Conservation (phyloP, 2,797 vertebrate species). For the Myiotriccus ornatus region DNA sequence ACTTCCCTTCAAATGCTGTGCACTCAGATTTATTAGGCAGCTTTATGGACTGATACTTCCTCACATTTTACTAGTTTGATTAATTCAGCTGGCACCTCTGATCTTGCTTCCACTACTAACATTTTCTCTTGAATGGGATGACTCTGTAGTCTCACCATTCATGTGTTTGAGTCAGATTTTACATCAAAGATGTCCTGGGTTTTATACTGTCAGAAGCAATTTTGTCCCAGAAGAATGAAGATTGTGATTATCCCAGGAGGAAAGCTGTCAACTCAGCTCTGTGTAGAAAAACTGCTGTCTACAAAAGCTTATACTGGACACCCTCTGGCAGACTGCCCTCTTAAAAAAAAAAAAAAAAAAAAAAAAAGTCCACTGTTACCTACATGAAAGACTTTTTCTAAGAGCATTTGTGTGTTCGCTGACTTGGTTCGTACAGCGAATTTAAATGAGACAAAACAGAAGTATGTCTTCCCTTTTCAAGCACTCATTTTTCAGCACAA, state of each 20-base stretch:
- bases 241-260: constrained; percentile 58
- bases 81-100: constrained; percentile 48
- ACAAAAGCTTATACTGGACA: constrained; percentile 53
- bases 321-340: constrained; percentile 56
- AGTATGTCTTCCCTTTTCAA: background rate
- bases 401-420: background rate
- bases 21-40: constrained; percentile 1
- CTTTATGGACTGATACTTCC: constrained; percentile 43
- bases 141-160: constrained; percentile 47
- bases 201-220: constrained; percentile 70
- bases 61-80: constrained; percentile 22
- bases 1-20: background rate
- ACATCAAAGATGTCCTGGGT: constrained; percentile 67
- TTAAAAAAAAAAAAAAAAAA: background rate
- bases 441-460: background rate
- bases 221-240: constrained; percentile 65
- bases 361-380: constrained; percentile 1
- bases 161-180: constrained; percentile 47
- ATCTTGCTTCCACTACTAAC: constrained; percentile 19
- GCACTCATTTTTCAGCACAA: background rate
- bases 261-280: constrained; percentile 66
- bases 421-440: background rate
- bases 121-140: constrained; percentile 44
- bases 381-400: constrained; percentile 23
- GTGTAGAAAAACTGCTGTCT: constrained; percentile 53